These are phyloP conservation scores for Bursaphelenchus okinawaensis DNA, from an alignment of 2,888 invertebrate species.

Conservation along the genomic window DNA sequence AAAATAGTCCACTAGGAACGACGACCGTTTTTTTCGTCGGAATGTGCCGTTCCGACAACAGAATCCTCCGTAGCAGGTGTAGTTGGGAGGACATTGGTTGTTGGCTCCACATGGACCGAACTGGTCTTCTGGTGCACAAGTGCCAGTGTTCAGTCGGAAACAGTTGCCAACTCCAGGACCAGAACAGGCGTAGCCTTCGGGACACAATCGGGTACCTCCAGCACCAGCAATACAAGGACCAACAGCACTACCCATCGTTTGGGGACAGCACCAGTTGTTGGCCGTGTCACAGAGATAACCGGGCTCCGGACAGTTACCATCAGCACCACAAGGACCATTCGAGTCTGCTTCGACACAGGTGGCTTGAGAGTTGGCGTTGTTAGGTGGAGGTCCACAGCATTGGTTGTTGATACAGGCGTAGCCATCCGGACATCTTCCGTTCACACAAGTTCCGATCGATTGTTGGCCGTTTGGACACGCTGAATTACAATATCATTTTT, in stretches of 20 bases:
- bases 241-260: conserved; percentile 13
- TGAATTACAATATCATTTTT: too few relatives aligned
- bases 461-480: conserved; percentile 50
- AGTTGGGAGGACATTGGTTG: conserved; percentile 8
- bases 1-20: neutral
- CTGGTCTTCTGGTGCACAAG: conserved; percentile 20
- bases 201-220: conserved; percentile 15
- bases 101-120: conserved; percentile 19
- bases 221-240: conserved; percentile 25
- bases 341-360: conserved; percentile 23
- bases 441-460: conserved; percentile 52
- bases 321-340: conserved; percentile 22
- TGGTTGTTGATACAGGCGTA: conserved; percentile 34
- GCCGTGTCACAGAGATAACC: conserved; percentile 41
- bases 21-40: conserved; percentile 12
- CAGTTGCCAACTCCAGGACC: conserved; percentile 26
- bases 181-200: conserved; percentile 25
- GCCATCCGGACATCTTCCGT: conserved; percentile 53
- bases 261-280: conserved; percentile 34
- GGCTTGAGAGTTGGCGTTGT: conserved; percentile 18
- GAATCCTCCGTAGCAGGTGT: conserved; percentile 7
- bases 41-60: conserved; percentile 4
- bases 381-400: conserved; percentile 39
- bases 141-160: conserved; percentile 15
- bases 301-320: conserved; percentile 18